Evolutionary conservation across 2,113 vertebrate species (phyloP), one percentile per base, ranked within the genome.

Genomic region (Turdus rufiventris): DNA sequence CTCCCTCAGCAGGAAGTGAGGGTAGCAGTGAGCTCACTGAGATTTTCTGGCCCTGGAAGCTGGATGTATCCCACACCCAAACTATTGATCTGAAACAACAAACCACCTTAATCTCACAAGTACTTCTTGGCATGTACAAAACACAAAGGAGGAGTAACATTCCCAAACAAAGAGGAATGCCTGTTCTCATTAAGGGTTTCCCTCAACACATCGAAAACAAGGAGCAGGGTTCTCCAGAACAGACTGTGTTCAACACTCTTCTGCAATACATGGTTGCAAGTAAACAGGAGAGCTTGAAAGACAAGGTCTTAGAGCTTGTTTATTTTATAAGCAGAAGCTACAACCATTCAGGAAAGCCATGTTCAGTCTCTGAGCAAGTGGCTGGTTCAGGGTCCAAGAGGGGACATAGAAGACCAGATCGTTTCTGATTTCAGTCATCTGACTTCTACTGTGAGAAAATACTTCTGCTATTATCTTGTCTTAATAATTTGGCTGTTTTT

Each of bases 181-280:
- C 79, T 92, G 83, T 72, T 89, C 90, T 85, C 84, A 72, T 94
- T 77, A 89, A 85, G 36, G 33, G n/a, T 31, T 96, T 91, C 62
- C 68, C 60, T 65, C 84, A 67, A 7, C 0, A 1, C 0, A 0
- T 12, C 25, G 31, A 67, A 77, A 66, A 20, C 8, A 71, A 73
- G 81, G 60, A 85, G 72, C 42, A 43, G 18, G 12, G 56, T 14
- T 85, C 58, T 81, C 15, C 10, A 62, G 62, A 50, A 47, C 43
- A 81, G 53, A 36, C 25, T 21, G 5, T 14, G 19, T 45, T 84
- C 48, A 63, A 54, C 8, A 11, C 38, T 36, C n/a, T n/a, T 48
- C 54, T 87, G 71, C 66, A 68, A n/a, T 1, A 14, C 28, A 10
- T 18, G 34, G 48, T 8, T 45, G 31, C 47, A 70, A 58, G 50